Evolutionary conservation across 2,888 invertebrate genomes (phyloP), one percentile per base, ranked within the genome.

Genomic region (Nematopogon swammerdamellus): DNA sequence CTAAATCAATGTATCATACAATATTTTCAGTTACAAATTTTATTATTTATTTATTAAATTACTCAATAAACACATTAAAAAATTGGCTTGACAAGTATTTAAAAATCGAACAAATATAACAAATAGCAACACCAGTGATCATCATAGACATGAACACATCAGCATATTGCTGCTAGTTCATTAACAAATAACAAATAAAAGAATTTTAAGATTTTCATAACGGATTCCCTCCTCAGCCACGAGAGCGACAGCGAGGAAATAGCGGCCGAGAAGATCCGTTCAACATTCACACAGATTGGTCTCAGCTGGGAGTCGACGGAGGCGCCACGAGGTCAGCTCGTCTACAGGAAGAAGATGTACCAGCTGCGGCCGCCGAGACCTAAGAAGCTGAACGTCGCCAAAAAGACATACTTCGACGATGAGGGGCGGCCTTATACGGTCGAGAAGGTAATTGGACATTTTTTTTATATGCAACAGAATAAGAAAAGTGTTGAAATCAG

Each of bases 211-310:
- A 11, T 18, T 30, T 19, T 45, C 16, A 45, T 44, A 3, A 11
- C 29, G 10, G 51, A 17, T 50, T 42, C 10, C 29, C 18, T 52
- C 70, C 75, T 51, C 59, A 85, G 85, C 56, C 84, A 85, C 53
- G 84, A 84, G 65, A 63, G 72, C 44, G 72, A 73, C 51, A 67
- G 68, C 8, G 81, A 82, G 36, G 83, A 81, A 54, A 60, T 62
- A n/a, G 64, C 63, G 2, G 65, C 72, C n/a, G 81, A 84, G 53
- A 81, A 81, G 51, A 81, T 87, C 14, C 84, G 83, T 57, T 77
- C 81, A 14, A 87, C 87, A 0, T 85, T 89, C 58, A 81, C 83
- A 56, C 67, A 85, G 50, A 85, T 89, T 81, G 88, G 87, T 0
- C 81, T 82, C 51, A 63, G 62, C 29, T 51, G 80, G 30, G 61